These are phyloP conservation scores for Mesocentrotus franciscanus DNA, from an alignment of 53 echinoderm and acorn worm genomes.

Conservation along the genomic window DNA sequence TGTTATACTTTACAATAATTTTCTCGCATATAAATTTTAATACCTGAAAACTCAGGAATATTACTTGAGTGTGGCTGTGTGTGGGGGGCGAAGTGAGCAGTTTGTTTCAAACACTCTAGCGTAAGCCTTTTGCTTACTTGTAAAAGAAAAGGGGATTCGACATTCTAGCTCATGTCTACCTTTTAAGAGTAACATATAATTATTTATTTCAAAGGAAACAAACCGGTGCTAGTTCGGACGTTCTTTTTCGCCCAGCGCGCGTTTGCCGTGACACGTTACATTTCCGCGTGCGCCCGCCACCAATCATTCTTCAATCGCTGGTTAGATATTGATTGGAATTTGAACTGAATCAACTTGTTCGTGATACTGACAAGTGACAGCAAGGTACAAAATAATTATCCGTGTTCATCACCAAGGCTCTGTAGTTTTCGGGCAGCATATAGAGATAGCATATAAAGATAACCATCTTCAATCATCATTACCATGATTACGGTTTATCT, in stretches of 20 bases:
- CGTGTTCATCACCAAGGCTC: not conserved
- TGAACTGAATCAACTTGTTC: not conserved
- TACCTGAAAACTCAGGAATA: too few relatives aligned
- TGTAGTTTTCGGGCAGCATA: not conserved
- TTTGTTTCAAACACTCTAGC: too few relatives aligned
- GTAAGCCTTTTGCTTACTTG: too few relatives aligned
- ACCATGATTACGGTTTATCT: not conserved
- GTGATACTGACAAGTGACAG: not conserved
- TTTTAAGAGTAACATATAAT: too few relatives aligned
- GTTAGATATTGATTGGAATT: constrained; percentile 33
- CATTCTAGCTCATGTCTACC: too few relatives aligned
- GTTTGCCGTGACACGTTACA: not conserved
- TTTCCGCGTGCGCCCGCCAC: not conserved
- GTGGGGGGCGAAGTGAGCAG: too few relatives aligned
- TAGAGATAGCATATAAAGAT: not conserved
- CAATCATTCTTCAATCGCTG: not conserved
- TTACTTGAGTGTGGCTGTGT: too few relatives aligned
- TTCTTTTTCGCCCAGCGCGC: not conserved
- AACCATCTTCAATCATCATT: not conserved
- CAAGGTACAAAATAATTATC: not conserved
- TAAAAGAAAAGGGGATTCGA: too few relatives aligned
- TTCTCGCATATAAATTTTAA: too few relatives aligned
- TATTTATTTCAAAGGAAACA: too few relatives aligned
- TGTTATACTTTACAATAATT: too few relatives aligned
- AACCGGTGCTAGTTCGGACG: not conserved